phyloP scores from a whole-genome alignment of 2,888 invertebrate genomes.

The Stomorhina lunata region DNA sequence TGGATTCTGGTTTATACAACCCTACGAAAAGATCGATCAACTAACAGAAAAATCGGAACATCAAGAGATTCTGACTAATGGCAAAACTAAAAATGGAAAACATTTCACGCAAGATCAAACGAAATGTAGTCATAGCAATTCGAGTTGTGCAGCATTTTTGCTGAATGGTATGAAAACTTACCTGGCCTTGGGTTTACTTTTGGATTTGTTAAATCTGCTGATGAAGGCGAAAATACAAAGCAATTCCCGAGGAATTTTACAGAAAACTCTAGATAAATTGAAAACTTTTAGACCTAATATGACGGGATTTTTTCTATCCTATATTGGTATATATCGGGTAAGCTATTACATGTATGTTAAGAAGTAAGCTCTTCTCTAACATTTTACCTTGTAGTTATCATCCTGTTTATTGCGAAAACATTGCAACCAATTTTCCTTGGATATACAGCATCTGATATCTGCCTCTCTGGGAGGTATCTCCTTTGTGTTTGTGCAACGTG shows the following conservation, averaged over 20 bases:
- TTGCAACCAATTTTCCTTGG: slow-evolving; percentile 24
- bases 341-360: slow-evolving; percentile 24
- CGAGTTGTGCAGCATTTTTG: slow-evolving; percentile 61
- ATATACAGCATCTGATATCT: slow-evolving; percentile 53
- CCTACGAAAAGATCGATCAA: slow-evolving; percentile 34
- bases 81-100: neutral
- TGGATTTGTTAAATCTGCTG: slow-evolving; percentile 70
- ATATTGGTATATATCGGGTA: slow-evolving; percentile 74
- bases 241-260: neutral
- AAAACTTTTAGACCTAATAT: slow-evolving; percentile 61
- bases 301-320: slow-evolving; percentile 71
- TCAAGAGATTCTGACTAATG: neutral
- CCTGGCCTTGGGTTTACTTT: slow-evolving; percentile 68
- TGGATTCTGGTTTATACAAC: slow-evolving; percentile 73
- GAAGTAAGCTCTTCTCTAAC: neutral
- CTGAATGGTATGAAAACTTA: slow-evolving; percentile 70
- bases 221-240: slow-evolving; percentile 50
- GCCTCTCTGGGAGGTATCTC: slow-evolving; percentile 64
- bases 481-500: slow-evolving; percentile 43
- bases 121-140: slow-evolving; percentile 53
- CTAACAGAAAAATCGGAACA: neutral
- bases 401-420: slow-evolving; percentile 54
- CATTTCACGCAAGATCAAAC: neutral
- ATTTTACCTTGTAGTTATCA: slow-evolving; percentile 49
- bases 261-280: neutral